Evolutionary conservation across 2,113 vertebrate genomes (phyloP).

Genomic region (Anolis sagrei): DNA sequence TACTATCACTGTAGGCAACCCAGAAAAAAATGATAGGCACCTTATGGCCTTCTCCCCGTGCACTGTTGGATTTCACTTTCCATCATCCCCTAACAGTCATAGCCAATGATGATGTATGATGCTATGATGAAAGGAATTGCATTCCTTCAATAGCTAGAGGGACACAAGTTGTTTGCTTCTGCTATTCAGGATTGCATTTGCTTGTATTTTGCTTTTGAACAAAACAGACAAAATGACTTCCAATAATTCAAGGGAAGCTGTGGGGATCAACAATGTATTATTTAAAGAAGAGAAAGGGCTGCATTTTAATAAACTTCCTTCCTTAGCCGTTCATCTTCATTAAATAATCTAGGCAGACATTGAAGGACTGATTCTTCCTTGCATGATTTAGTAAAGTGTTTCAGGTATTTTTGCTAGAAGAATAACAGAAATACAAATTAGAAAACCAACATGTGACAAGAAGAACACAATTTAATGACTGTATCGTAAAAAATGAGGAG

Average conservation of each 20-base stretch:
- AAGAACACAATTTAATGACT: conserved; percentile 66
- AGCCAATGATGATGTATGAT: background rate
- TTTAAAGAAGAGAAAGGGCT: conserved; percentile 37
- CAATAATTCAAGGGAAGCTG: background rate
- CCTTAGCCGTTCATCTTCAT: conserved; percentile 64
- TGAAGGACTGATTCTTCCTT: conserved; percentile 22
- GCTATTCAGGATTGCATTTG: background rate
- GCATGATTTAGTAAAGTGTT: conserved; percentile 60
- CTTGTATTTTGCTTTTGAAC: conserved; percentile 37
- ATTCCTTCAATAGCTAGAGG: background rate
- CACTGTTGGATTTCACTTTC: background rate
- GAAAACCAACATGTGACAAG: conserved; percentile 63
- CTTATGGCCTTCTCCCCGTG: background rate
- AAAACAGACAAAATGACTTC: background rate
- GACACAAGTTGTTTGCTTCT: background rate
- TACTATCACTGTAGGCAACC: background rate
- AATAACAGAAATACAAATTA: conserved; percentile 61
- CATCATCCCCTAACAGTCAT: background rate
- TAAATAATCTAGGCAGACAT: conserved; percentile 45
- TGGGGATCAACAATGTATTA: background rate
- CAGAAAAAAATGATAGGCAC: background rate
- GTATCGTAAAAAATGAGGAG: conserved; percentile 27
- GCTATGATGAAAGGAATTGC: background rate
- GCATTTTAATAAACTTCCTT: conserved; percentile 47
- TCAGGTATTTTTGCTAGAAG: conserved; percentile 63